These are phyloP conservation scores for Crypturellus undulatus DNA, from an alignment of 2,113 vertebrate species.

Conservation along the genomic window DNA sequence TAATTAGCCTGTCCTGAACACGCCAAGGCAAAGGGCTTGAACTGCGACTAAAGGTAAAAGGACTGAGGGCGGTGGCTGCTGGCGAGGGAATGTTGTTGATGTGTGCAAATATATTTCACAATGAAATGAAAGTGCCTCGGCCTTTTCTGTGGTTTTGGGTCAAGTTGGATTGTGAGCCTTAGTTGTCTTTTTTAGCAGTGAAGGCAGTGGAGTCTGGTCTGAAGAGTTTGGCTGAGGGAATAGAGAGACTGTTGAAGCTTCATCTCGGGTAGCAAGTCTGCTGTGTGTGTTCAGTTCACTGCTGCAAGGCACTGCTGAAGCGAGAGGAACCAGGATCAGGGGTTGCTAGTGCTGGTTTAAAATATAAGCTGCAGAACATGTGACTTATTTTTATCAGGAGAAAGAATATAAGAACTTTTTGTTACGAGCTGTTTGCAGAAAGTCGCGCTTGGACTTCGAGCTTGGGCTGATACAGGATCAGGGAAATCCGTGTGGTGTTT, in stretches of 20 bases:
- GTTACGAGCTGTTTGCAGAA: background rate
- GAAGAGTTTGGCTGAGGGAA: background rate
- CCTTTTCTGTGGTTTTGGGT: background rate
- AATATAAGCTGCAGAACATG: background rate
- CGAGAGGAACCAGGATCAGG: background rate
- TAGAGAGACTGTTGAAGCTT: background rate
- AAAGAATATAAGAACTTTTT: background rate
- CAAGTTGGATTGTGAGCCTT: background rate
- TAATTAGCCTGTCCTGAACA: conserved; percentile 9
- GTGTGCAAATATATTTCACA: background rate
- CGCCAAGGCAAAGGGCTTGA: background rate
- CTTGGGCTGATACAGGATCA: background rate
- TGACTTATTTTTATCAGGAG: background rate
- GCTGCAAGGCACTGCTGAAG: background rate
- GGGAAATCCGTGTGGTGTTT: background rate
- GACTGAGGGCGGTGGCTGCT: background rate
- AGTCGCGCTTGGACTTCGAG: background rate
- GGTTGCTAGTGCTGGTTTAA: conserved; percentile 8
- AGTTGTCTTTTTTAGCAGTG: background rate
- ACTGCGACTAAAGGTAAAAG: background rate
- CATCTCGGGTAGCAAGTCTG: background rate
- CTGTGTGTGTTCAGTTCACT: background rate
- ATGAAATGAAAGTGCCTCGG: background rate
- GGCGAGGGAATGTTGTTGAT: background rate
- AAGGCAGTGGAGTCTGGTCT: background rate